Conservation (phyloP, 2,113 vertebrate species). For the Gallinago media region DNA sequence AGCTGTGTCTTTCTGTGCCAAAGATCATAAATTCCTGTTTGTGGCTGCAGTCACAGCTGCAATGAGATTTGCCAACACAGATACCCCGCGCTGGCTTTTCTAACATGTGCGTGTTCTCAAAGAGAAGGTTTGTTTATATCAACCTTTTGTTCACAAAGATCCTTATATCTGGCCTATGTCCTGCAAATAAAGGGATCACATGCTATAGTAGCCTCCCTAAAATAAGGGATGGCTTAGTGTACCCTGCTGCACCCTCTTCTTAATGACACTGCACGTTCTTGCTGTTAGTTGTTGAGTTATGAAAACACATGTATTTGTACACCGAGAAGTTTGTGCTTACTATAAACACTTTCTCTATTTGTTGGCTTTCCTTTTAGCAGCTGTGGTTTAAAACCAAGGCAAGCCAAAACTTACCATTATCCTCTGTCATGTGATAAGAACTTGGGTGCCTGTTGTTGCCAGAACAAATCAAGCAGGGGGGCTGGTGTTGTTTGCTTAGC, state of each 20-base stretch:
- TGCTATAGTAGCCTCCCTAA: not conserved
- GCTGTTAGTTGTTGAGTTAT: not conserved
- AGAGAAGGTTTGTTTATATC: conserved; percentile 37
- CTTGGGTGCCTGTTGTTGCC: conserved; percentile 20
- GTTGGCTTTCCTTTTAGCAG: conserved; percentile 41
- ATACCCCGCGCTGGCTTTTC: not conserved
- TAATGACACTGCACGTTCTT: not conserved
- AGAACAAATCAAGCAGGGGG: conserved; percentile 45
- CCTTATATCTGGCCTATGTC: not conserved
- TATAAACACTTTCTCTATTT: conserved; percentile 43
- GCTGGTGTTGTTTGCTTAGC: conserved; percentile 43
- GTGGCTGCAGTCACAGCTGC: not conserved
- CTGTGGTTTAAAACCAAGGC: not conserved
- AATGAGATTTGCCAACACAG: not conserved
- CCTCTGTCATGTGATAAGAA: conserved; percentile 44
- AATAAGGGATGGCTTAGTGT: not conserved
- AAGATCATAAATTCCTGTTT: conserved; percentile 30
- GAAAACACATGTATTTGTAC: conserved; percentile 24
- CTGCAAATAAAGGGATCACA: not conserved
- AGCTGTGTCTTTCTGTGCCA: not conserved
- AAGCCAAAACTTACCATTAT: conserved; percentile 46
- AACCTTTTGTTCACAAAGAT: conserved; percentile 23
- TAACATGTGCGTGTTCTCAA: not conserved
- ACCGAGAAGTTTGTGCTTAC: conserved; percentile 33
- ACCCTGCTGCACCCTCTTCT: not conserved